Conservation (phyloP, 2,113 vertebrate genomes). For the Anarrhichthys ocellatus region DNA sequence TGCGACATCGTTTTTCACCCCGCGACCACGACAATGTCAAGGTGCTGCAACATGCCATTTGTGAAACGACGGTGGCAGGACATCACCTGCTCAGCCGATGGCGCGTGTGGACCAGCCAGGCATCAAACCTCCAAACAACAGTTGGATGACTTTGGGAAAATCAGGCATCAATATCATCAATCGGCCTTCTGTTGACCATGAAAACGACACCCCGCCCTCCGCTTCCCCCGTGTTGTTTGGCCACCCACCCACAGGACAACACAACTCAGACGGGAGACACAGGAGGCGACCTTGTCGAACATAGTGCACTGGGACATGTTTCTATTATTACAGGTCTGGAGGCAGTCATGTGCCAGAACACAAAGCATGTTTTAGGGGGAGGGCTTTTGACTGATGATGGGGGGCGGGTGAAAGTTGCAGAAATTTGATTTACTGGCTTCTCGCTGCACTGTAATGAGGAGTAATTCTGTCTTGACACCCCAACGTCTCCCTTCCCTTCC, state of each 20-base stretch:
- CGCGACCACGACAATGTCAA: slow-evolving; percentile 83
- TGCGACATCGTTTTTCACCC: slow-evolving; percentile 86
- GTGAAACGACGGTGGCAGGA: slow-evolving; percentile 75
- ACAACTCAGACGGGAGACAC: slow-evolving; percentile 64
- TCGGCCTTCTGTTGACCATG: slow-evolving; percentile 75
- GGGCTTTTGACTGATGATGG: slow-evolving; percentile 81
- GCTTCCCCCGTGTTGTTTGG: slow-evolving; percentile 47
- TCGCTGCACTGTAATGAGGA: slow-evolving; percentile 82
- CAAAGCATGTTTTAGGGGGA: slow-evolving; percentile 75
- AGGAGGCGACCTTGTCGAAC: slow-evolving; percentile 75
- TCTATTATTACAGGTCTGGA: slow-evolving; percentile 80
- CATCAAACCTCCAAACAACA: slow-evolving; percentile 59
- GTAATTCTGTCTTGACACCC: slow-evolving; percentile 84
- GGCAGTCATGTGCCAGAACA: slow-evolving; percentile 75
- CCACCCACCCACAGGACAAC: slow-evolving; percentile 73
- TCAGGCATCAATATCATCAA: slow-evolving; percentile 71
- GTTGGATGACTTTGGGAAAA: slow-evolving; percentile 72
- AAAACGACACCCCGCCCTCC: slow-evolving; percentile 32
- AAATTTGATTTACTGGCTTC: slow-evolving; percentile 84
- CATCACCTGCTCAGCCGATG: slow-evolving; percentile 78
- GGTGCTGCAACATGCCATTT: slow-evolving; percentile 83
- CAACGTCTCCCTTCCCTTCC: slow-evolving; percentile 56
- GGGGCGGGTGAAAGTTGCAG: slow-evolving; percentile 67
- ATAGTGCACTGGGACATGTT: slow-evolving; percentile 75
- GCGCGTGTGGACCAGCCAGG: slow-evolving; percentile 48